Conservation (phyloP, 2,797 vertebrate genomes). For the Crypturellus tataupa region DNA sequence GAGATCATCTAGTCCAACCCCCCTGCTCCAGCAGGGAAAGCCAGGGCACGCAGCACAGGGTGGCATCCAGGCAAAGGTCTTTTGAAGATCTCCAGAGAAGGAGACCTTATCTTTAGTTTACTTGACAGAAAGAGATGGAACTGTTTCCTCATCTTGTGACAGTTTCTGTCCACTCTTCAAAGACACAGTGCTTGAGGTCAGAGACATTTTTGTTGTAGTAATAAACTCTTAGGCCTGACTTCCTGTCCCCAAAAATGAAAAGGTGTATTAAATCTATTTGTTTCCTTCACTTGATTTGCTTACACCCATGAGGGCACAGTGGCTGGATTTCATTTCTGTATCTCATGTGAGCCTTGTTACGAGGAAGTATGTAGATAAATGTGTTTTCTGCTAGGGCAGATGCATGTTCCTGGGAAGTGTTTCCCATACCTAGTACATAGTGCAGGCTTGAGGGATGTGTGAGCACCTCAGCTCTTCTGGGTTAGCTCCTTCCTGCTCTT, state of each 20-base stretch:
- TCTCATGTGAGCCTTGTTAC: neutral
- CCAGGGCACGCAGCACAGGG: no score
- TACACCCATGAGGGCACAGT: neutral
- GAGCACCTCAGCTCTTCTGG: neutral
- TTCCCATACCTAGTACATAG: neutral
- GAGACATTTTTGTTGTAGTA: neutral
- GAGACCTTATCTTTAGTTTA: neutral
- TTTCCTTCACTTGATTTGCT: neutral
- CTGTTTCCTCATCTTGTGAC: neutral
- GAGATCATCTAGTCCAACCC: no score
- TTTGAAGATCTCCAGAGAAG: no score
- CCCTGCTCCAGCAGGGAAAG: no score
- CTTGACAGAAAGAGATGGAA: neutral
- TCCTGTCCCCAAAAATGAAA: neutral
- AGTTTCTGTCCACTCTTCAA: neutral
- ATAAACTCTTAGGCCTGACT: neutral
- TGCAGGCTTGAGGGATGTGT: neutral
- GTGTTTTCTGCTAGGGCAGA: neutral
- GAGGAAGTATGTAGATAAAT: neutral
- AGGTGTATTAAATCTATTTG: neutral
- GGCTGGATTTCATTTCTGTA: neutral
- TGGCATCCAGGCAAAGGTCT: no score
- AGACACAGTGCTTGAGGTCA: neutral
- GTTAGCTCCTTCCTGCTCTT: neutral
- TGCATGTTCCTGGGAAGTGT: neutral